Evolutionary conservation across 2,113 vertebrate genomes (phyloP).

Genomic region (Rhegmatorhina hoffmannsi): DNA sequence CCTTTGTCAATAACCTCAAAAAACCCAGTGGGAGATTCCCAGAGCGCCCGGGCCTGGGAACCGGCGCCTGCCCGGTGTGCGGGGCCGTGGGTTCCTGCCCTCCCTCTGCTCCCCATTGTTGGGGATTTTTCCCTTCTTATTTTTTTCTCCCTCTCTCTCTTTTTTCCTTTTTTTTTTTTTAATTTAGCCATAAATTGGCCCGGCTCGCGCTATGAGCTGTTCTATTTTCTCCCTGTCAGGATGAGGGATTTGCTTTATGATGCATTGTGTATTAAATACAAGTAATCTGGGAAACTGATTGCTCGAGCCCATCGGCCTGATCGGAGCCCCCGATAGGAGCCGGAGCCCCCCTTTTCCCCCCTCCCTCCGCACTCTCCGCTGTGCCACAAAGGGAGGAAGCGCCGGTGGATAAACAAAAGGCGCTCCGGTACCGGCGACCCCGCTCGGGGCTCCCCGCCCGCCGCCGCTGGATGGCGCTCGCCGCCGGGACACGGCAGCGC

Average conservation of each 20-base stretch:
- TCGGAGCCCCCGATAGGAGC: constrained; percentile 77
- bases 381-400: constrained; percentile 77
- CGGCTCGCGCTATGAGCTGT: constrained; percentile 94
- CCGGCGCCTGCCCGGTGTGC: constrained; percentile 77
- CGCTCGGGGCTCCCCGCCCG: not conserved
- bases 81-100: constrained; percentile 89
- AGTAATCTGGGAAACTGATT: constrained; percentile 98
- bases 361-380: not conserved
- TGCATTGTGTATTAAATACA: constrained; percentile 99
- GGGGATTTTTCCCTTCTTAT: constrained; percentile 58
- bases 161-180: constrained; percentile 92
- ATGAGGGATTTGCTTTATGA: constrained; percentile 99
- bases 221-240: constrained; percentile 99
- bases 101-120: constrained; percentile 88
- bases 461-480: constrained; percentile 82
- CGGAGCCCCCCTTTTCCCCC: not conserved
- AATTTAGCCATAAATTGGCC: constrained; percentile 99
- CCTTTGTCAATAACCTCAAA: constrained; percentile 85
- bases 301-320: constrained; percentile 84
- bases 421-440: constrained; percentile 65
- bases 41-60: constrained; percentile 86
- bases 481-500: not conserved
- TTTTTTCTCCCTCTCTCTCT: not conserved
- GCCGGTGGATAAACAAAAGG: constrained; percentile 74
- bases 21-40: constrained; percentile 84